These are phyloP conservation scores for Abramis brama DNA, from an alignment of 2,113 vertebrate genomes.

Conservation along the genomic window DNA sequence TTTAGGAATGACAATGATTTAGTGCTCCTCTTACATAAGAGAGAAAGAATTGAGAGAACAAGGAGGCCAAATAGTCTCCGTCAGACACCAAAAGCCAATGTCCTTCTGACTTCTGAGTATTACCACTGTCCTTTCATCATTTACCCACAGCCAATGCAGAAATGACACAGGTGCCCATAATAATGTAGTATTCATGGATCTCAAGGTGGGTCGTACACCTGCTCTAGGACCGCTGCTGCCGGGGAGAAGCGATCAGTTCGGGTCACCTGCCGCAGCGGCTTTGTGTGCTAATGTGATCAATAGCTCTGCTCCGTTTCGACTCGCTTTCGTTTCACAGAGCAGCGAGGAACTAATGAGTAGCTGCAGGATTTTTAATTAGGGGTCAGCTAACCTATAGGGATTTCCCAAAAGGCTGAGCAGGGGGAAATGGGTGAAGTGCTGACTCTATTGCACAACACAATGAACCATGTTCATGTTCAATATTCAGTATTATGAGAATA, in stretches of 20 bases:
- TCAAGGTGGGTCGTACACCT: conserved; percentile 8
- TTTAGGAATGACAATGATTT: not conserved
- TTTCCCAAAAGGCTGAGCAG: conserved; percentile 61
- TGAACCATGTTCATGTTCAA: not conserved
- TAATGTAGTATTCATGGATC: not conserved
- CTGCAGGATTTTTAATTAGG: conserved; percentile 74
- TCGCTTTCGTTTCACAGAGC: conserved; percentile 37
- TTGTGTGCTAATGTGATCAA: conserved; percentile 77
- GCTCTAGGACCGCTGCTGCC: conserved; percentile 8
- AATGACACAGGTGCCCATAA: not conserved
- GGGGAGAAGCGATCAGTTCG: conserved; percentile 22
- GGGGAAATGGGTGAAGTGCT: conserved; percentile 51
- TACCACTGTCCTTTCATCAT: not conserved
- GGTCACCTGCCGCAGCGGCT: conserved; percentile 66
- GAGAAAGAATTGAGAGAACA: not conserved
- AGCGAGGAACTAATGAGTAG: conserved; percentile 57
- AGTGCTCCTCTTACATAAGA: not conserved
- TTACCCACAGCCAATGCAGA: conserved; percentile 9
- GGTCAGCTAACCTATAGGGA: conserved; percentile 66
- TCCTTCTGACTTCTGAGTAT: not conserved
- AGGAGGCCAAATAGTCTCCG: not conserved
- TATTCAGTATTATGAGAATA: conserved; percentile 7
- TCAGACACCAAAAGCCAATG: conserved; percentile 13
- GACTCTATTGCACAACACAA: not conserved
- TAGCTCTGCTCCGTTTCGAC: conserved; percentile 53